Conservation (phyloP, 2,888 invertebrate species). For the Theodoxus fluviatilis region DNA sequence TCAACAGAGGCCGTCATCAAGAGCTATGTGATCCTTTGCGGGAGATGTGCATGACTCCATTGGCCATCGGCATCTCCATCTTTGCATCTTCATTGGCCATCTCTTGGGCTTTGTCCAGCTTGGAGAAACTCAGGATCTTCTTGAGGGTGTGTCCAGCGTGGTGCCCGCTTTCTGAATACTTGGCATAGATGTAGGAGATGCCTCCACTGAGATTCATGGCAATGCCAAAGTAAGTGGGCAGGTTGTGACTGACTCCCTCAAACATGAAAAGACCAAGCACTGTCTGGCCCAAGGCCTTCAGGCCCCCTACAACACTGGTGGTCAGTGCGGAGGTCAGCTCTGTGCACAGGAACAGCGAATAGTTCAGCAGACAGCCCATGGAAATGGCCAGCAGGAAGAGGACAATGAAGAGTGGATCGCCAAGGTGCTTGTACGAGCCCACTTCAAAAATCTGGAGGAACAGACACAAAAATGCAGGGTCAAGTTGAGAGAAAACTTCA, state of each 20-base stretch:
- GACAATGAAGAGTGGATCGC: conserved; percentile 49
- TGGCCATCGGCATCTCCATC: too few species aligned
- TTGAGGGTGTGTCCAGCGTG: conserved; percentile 34
- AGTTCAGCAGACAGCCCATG: conserved; percentile 65
- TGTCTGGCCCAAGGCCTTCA: conserved; percentile 66
- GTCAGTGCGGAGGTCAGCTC: conserved; percentile 66
- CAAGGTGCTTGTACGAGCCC: conserved; percentile 31
- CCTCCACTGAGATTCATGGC: conserved; percentile 63
- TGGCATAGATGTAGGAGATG: conserved; percentile 62
- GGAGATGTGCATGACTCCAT: too few species aligned
- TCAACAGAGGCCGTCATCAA: too few species aligned
- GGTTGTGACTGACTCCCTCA: conserved; percentile 64
- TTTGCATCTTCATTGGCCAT: too few species aligned
- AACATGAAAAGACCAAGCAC: conserved; percentile 66
- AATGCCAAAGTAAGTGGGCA: conserved; percentile 62
- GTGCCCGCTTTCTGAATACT: conserved; percentile 54
- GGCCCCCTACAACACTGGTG: conserved; percentile 65
- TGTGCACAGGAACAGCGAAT: conserved; percentile 67
- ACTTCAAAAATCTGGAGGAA: too few species aligned
- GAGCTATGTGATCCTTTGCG: too few species aligned
- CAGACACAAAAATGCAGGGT: too few species aligned
- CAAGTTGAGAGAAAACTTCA: too few species aligned
- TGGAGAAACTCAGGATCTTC: conserved; percentile 47
- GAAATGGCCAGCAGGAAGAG: conserved; percentile 55
- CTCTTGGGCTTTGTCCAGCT: conserved; percentile 12